A percentile compares a stretch with the other conserved stretches of the same genome.
Evolutionary conservation across 2,888 invertebrate species (phyloP).

Genomic region (Ichneumoninae sp.): DNA sequence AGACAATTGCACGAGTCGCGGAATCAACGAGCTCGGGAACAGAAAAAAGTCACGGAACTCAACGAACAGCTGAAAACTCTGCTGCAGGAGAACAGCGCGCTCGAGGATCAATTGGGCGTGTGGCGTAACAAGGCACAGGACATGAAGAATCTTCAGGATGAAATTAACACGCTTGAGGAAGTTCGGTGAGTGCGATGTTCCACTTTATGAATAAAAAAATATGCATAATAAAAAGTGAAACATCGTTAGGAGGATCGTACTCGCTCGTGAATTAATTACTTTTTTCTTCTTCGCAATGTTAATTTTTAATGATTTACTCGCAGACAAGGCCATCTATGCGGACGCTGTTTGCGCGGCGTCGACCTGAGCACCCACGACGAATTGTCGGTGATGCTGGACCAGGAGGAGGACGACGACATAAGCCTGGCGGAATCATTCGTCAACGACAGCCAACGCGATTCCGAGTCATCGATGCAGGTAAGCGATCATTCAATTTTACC

Average conservation of each 20-base stretch:
- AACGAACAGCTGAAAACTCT: conserved; percentile 91
- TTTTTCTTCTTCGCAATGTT: neutral
- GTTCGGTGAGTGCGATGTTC: conserved; percentile 87
- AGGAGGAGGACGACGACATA: conserved; percentile 90
- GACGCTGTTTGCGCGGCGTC: conserved; percentile 90
- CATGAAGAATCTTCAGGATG: conserved; percentile 93
- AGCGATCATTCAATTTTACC: conserved; percentile 43
- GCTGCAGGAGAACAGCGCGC: conserved; percentile 89
- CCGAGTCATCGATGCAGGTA: conserved; percentile 78
- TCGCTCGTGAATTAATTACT: neutral
- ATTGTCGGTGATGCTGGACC: conserved; percentile 89
- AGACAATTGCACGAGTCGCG: conserved; percentile 90
- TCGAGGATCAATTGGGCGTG: conserved; percentile 89
- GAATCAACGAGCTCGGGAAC: conserved; percentile 89
- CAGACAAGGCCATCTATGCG: conserved; percentile 93
- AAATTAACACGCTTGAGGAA: conserved; percentile 93
- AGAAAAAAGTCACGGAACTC: conserved; percentile 90
- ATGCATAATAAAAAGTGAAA: conserved; percentile 9
- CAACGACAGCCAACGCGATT: conserved; percentile 75
- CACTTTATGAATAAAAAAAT: neutral
- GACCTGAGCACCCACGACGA: conserved; percentile 86
- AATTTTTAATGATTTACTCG: conserved; percentile 67
- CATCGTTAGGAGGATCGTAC: neutral
- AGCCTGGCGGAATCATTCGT: conserved; percentile 86
- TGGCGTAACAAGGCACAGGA: conserved; percentile 90